Conservation (phyloP, 2,797 vertebrate genomes). For the Acipenser oxyrinchus region DNA sequence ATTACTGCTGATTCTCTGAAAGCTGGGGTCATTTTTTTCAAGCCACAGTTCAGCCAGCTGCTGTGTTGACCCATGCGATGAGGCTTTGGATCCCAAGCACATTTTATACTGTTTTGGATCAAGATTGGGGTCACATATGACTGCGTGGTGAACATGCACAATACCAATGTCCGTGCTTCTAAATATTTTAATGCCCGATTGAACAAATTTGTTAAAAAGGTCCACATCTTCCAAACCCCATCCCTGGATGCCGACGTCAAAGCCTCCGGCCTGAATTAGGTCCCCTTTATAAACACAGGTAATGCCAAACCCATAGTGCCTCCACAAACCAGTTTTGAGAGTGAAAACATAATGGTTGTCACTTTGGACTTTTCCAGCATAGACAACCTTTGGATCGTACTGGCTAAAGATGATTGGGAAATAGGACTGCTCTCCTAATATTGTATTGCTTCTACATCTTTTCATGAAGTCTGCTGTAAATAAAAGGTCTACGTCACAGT, state of each 20-base stretch:
- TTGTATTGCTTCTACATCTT: conserved; percentile 79
- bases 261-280: conserved; percentile 76
- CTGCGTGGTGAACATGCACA: conserved; percentile 87
- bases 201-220: conserved; percentile 93
- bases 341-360: conserved; percentile 95
- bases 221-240: conserved; percentile 97
- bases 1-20: conserved; percentile 57
- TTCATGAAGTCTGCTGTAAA: conserved; percentile 88
- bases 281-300: conserved; percentile 90
- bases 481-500: conserved; percentile 93
- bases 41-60: conserved; percentile 95
- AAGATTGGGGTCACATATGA: conserved; percentile 88
- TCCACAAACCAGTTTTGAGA: conserved; percentile 90
- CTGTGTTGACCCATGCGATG: conserved; percentile 86
- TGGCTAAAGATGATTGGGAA: conserved; percentile 98
- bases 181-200: conserved; percentile 80
- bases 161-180: conserved; percentile 90
- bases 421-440: conserved; percentile 75
- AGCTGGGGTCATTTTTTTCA: conserved; percentile 80
- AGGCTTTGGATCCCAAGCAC: conserved; percentile 94
- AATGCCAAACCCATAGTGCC: conserved; percentile 93
- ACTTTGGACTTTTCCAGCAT: conserved; percentile 78
- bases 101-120: conserved; percentile 94
- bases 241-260: conserved; percentile 91
- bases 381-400: conserved; percentile 94